Conservation (phyloP, 2,888 invertebrate species). For the Lathronympha strigana region DNA sequence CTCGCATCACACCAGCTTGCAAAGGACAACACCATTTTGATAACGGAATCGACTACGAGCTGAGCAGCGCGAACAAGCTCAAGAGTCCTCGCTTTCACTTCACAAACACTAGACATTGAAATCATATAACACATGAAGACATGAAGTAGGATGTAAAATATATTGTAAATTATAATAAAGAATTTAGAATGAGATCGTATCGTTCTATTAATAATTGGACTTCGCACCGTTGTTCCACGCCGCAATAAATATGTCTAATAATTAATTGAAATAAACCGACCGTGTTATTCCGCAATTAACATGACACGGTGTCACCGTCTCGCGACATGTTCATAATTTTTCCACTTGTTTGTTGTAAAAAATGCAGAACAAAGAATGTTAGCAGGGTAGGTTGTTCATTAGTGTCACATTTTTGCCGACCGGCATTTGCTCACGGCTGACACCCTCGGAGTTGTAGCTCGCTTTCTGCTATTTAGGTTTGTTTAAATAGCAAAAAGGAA, state of each 20-base stretch:
- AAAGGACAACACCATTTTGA: slow-evolving; percentile 25
- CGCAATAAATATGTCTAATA: slow-evolving; percentile 28
- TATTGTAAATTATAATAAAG: background rate
- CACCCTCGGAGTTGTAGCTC: slow-evolving; percentile 41
- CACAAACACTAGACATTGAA: slow-evolving; percentile 34
- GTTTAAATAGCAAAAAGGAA: slow-evolving; percentile 37
- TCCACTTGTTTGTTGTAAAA: slow-evolving; percentile 32
- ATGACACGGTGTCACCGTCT: slow-evolving; percentile 17
- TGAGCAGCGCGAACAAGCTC: slow-evolving; percentile 8
- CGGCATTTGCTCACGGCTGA: slow-evolving; percentile 44
- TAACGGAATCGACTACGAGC: slow-evolving; percentile 11
- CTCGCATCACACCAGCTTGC: slow-evolving; percentile 14
- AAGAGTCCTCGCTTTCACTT: slow-evolving; percentile 30
- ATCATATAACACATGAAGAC: slow-evolving; percentile 14
- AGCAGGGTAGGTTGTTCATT: slow-evolving; percentile 46
- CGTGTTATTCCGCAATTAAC: slow-evolving; percentile 14
- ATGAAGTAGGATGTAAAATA: slow-evolving; percentile 1
- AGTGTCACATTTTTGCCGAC: slow-evolving; percentile 47
- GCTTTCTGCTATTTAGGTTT: slow-evolving; percentile 47
- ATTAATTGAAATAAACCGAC: slow-evolving; percentile 19
- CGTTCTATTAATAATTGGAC: background rate
- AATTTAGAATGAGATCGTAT: background rate
- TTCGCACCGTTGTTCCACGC: slow-evolving; percentile 2
- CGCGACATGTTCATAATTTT: slow-evolving; percentile 31
- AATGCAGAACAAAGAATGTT: slow-evolving; percentile 37